phyloP scores from a whole-genome alignment of 2,797 vertebrate species.

The Heliangelus exortis region DNA sequence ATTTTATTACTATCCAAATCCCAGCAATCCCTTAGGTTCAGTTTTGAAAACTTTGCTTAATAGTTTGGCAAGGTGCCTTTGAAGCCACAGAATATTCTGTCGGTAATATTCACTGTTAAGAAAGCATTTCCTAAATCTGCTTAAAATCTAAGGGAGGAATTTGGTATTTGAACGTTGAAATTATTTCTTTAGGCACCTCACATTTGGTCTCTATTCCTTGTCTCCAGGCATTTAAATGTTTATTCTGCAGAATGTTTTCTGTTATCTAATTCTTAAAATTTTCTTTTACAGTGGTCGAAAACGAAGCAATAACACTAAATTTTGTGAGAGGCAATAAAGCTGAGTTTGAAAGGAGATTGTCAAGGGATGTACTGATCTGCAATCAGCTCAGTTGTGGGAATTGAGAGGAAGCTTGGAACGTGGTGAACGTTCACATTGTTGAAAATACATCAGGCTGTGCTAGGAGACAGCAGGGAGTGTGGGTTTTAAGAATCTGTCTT shows the following conservation, averaged over 20 bases:
- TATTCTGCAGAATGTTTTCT: not conserved
- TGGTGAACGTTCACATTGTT: fast-evolving
- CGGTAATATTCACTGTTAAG: not conserved
- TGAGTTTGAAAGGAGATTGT: not conserved
- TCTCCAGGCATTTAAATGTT: not conserved
- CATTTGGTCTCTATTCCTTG: not conserved
- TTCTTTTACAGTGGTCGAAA: not conserved
- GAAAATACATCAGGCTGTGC: not conserved
- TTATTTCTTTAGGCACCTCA: not conserved
- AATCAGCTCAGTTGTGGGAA: not conserved
- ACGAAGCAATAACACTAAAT: not conserved
- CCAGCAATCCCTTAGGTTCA: not conserved
- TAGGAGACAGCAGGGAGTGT: not conserved
- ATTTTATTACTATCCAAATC: not conserved
- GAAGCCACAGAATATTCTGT: not conserved
- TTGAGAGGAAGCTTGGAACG: not conserved
- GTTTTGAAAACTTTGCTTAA: not conserved
- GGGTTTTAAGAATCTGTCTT: not conserved
- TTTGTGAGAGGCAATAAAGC: not conserved
- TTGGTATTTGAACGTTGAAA: not conserved
- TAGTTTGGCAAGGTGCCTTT: not conserved
- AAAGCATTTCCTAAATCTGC: not conserved
- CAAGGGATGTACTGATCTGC: not conserved
- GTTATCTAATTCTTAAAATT: not conserved
- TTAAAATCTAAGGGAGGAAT: not conserved